Evolutionary conservation across 2,888 invertebrate species (phyloP).

Genomic region (Poecilobothrus nobilitatus): DNA sequence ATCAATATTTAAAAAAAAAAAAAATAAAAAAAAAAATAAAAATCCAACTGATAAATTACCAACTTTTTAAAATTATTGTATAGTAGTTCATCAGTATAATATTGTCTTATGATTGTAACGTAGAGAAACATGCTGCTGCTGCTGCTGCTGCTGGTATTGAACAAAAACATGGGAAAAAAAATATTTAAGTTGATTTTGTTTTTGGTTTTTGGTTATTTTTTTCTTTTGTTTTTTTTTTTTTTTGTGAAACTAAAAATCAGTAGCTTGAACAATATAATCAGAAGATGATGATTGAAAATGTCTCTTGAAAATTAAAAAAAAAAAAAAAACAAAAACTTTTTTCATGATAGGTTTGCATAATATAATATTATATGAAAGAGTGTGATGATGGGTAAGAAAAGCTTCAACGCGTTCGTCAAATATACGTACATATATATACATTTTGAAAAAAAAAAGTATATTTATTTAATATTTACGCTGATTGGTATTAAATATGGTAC

Average conservation of each 20-base stretch:
- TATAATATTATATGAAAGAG: no score
- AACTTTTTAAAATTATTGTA: no score
- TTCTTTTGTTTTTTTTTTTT: no score
- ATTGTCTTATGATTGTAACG: no score
- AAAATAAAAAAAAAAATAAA: not conserved
- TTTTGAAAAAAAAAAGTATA: not conserved
- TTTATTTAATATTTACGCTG: not conserved
- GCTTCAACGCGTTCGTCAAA: not conserved
- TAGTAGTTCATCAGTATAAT: no score
- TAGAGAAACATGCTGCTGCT: no score
- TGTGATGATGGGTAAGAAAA: not conserved
- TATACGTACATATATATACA: no score
- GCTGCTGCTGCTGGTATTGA: not conserved
- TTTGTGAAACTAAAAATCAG: no score
- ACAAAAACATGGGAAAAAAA: not conserved
- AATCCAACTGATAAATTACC: no score
- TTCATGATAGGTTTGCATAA: not conserved
- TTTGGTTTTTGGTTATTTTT: no score
- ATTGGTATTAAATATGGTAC: constrained; percentile 1
- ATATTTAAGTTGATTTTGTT: no score
- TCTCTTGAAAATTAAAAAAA: not conserved
- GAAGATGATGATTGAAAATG: not conserved
- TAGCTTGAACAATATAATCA: not conserved
- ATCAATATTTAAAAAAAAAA: not conserved
- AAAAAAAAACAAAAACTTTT: not conserved